Evolutionary conservation across 2,888 invertebrate species (phyloP).

Genomic region (Apodemia hepburni): DNA sequence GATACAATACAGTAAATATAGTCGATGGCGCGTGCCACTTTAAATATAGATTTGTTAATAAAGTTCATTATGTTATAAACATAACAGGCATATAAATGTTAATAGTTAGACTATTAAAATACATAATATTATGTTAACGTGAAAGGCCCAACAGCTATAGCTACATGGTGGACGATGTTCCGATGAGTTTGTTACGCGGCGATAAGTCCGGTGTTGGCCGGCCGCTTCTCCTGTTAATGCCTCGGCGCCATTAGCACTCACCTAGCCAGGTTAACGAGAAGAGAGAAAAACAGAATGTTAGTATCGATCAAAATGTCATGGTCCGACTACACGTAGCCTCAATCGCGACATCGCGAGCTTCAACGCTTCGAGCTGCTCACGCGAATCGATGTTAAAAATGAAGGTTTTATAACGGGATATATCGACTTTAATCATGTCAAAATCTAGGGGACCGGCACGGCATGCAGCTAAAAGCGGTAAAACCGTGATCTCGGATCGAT

Average conservation of each 20-base stretch:
- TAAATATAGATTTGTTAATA: conserved; percentile 63
- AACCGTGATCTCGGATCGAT: conserved; percentile 68
- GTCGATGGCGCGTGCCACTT: conserved; percentile 80
- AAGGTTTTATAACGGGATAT: background rate
- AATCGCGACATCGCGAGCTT: conserved; percentile 52
- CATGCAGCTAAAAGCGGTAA: conserved; percentile 70
- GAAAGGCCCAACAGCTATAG: conserved; percentile 79
- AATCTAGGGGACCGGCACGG: conserved; percentile 45
- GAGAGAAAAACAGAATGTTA: conserved; percentile 86
- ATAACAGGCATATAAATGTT: conserved; percentile 80
- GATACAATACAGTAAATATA: conserved; percentile 74
- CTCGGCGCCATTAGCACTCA: conserved; percentile 87
- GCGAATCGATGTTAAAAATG: conserved; percentile 12
- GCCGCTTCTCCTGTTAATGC: conserved; percentile 72
- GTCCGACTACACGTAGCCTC: conserved; percentile 69
- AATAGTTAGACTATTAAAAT: conserved; percentile 80
- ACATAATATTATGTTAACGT: conserved; percentile 76
- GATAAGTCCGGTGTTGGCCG: conserved; percentile 56
- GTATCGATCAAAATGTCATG: conserved; percentile 80
- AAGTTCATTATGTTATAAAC: conserved; percentile 78
- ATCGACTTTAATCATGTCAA: conserved; percentile 15
- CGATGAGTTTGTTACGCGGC: conserved; percentile 74
- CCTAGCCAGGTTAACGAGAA: conserved; percentile 88
- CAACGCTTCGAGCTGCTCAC: conserved; percentile 52
- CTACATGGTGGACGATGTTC: conserved; percentile 77